Base-by-base conservation (phyloP, 2,888 invertebrate species). In the Hirudinaria manillensis region DNA sequence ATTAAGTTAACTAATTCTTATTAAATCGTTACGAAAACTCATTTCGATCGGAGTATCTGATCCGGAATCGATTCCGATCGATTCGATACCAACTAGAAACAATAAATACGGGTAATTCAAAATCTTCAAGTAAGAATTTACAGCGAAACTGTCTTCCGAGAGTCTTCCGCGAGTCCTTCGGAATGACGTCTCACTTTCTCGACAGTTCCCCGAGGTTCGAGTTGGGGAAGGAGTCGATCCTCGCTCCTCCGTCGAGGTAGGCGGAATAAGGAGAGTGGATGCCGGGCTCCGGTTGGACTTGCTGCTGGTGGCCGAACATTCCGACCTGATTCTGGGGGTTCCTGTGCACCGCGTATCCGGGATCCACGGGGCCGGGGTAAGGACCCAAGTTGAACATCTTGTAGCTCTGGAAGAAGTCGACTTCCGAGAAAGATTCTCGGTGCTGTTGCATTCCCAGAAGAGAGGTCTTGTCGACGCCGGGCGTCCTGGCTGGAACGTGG, bases 401-500 rank as follows among this genome's bases (percentile, higher is more conserved):
- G 29, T 29, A 68, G 4, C 34, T n/a, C 68, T 24, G 36, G 36
- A 68, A 36, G 13, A 68, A 32, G 32, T 68, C 68, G 2, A 68
- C 36, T n/a, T 68, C 36, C 10, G 68, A 68, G 34, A 68, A 34
- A 21, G 68, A 68, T 29, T 68, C 68, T n/a, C 68, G 10, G 36
- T 68, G 68, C 36, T 68, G 68, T 68, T 68, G 68, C 68, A 68
- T 32, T 10, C n/a, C n/a, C 2, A 68, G 32, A 68, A 32, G 32
- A 21, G 68, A 68, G 7, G 32, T 56, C 16, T 24, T 53, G 32
- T 56, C 72, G n/a, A 32, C 29, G 16, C 1, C 19, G 32, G 53
- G 21, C 1, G 72, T 24, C 21, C 72, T 72, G 24, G 72, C 21
- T 1, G 72, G 72, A 53, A 72, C 29, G 34, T 72, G 72, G 32